A percentile compares a stretch with the other conserved stretches of the same genome.
phyloP scores from a whole-genome alignment of 2,888 invertebrate species.

The Eulithis prunata region DNA sequence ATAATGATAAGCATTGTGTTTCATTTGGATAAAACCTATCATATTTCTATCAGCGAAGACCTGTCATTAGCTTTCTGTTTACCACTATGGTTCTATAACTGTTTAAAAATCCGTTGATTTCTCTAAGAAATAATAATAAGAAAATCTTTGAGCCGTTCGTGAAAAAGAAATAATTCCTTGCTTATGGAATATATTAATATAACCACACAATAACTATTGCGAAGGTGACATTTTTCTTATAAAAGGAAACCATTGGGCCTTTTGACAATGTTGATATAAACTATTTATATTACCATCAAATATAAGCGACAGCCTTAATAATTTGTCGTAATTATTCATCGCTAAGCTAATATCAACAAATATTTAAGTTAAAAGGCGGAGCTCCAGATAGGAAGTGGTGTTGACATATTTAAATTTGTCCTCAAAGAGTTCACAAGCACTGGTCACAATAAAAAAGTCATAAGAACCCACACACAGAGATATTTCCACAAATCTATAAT shows the following conservation, averaged over 20 bases:
- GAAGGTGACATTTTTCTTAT: too few species aligned
- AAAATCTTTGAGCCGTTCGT: too few species aligned
- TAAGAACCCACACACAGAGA: constrained; percentile 73
- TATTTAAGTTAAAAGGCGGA: constrained; percentile 55
- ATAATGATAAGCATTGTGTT: too few species aligned
- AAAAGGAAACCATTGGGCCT: not conserved
- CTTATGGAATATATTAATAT: too few species aligned
- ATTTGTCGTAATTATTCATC: constrained; percentile 57
- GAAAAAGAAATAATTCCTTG: too few species aligned
- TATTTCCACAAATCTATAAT: constrained; percentile 81
- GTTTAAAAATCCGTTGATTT: too few species aligned
- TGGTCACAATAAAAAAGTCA: constrained; percentile 68
- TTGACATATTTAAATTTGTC: constrained; percentile 79
- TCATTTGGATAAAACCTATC: too few species aligned
- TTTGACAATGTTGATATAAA: not conserved
- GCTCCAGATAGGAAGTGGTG: constrained; percentile 73
- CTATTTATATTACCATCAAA: constrained; percentile 3
- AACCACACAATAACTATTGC: too few species aligned
- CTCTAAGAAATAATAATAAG: too few species aligned
- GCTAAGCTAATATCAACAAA: constrained; percentile 57
- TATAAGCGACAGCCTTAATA: constrained; percentile 13
- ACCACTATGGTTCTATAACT: too few species aligned
- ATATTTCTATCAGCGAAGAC: too few species aligned
- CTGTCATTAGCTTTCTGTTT: too few species aligned
- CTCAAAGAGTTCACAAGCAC: constrained; percentile 71